Evolutionary conservation across 2,113 vertebrate species (phyloP).

Genomic region (Prionailurus viverrinus): DNA sequence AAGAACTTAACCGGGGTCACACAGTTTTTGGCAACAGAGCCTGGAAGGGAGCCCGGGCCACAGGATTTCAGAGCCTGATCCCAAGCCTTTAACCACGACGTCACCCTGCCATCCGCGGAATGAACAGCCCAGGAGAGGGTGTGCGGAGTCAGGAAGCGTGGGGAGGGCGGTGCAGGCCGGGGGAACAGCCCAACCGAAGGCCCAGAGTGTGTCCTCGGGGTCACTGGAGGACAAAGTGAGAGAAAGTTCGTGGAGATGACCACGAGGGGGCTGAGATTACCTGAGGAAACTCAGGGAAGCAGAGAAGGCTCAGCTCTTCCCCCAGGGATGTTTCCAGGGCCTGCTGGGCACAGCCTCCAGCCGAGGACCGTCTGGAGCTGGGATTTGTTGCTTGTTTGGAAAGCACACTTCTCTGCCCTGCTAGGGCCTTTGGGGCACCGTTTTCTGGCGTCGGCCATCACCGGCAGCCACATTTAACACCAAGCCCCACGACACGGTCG

Average conservation of each 20-base stretch:
- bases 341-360: accelerated
- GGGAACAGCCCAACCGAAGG: neutral
- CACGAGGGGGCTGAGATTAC: neutral
- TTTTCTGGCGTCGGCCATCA: accelerated
- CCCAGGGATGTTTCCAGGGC: neutral
- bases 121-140: neutral
- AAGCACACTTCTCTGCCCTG: neutral
- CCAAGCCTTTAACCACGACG: accelerated
- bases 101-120: accelerated
- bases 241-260: neutral
- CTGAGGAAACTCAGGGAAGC: neutral
- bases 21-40: neutral
- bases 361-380: no score
- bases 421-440: neutral
- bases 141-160: neutral
- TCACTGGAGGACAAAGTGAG: neutral
- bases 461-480: neutral
- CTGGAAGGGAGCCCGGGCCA: neutral
- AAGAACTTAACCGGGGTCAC: neutral
- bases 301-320: neutral
- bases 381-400: neutral
- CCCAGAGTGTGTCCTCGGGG: neutral
- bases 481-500: accelerated
- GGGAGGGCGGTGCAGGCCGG: neutral
- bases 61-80: neutral